These are phyloP conservation scores for Drosophila dunni DNA, from an alignment of 1,140 invertebrate species.

Conservation along the genomic window DNA sequence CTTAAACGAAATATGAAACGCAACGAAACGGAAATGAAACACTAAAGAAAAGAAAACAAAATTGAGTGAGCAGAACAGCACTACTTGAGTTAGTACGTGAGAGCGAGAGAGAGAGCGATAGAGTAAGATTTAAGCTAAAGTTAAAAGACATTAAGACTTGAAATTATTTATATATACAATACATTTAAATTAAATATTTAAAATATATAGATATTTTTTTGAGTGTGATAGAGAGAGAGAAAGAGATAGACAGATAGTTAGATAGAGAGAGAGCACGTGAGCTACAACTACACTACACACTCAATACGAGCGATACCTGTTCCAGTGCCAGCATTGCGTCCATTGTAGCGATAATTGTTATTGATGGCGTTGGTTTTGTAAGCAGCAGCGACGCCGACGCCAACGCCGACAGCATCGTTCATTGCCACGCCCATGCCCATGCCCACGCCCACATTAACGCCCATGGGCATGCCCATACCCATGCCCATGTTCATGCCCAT, in stretches of 20 bases:
- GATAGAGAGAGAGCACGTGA: slow-evolving; percentile 29
- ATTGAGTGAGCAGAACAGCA: slow-evolving; percentile 9
- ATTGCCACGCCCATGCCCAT: slow-evolving; percentile 28
- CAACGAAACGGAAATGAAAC: slow-evolving; percentile 37
- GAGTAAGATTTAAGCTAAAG: not conserved
- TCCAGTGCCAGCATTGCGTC: slow-evolving; percentile 77
- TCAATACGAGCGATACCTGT: slow-evolving; percentile 81
- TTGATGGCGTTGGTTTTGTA: slow-evolving; percentile 82
- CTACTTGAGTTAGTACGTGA: not conserved
- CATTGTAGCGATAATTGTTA: slow-evolving; percentile 85
- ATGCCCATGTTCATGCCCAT: slow-evolving; percentile 16
- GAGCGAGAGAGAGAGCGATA: too few species aligned
- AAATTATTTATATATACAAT: not conserved
- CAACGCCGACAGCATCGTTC: slow-evolving; percentile 46
- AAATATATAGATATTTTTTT: not conserved
- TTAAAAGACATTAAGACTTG: not conserved
- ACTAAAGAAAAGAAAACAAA: slow-evolving; percentile 23
- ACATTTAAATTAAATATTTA: not conserved
- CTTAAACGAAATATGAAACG: slow-evolving; percentile 14
- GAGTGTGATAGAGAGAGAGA: slow-evolving; percentile 1
- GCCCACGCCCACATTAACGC: slow-evolving; percentile 31
- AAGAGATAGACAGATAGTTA: slow-evolving; percentile 22
- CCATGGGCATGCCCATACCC: slow-evolving; percentile 12
- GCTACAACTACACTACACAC: slow-evolving; percentile 58
- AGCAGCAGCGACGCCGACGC: slow-evolving; percentile 59